phyloP scores from a whole-genome alignment of 2,797 vertebrate species.

The Myoxocephalus aenaeus region DNA sequence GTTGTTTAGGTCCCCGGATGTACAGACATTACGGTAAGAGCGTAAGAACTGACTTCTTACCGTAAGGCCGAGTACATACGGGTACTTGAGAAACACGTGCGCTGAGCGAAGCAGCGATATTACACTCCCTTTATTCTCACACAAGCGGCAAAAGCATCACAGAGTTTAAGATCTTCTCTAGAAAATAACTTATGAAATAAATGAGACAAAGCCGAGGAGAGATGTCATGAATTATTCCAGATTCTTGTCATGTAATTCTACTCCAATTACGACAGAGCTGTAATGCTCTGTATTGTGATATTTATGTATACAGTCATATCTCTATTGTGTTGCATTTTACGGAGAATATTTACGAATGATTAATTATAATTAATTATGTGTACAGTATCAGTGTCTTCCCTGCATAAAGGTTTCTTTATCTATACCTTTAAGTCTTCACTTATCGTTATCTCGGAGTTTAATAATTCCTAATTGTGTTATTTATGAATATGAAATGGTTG shows the following conservation, averaged over 20 bases:
- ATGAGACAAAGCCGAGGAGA: background rate
- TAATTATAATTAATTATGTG: too few relatives aligned
- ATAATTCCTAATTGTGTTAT: constrained; percentile 80
- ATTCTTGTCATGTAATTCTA: background rate
- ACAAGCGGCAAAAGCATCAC: background rate
- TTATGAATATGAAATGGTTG: too few relatives aligned
- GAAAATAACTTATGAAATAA: constrained; percentile 2
- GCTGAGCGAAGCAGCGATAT: too few relatives aligned
- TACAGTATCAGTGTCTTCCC: background rate
- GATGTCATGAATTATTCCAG: background rate
- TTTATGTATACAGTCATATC: constrained; percentile 8
- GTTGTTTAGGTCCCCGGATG: too few relatives aligned
- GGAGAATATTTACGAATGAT: constrained; percentile 7
- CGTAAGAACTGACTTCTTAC: too few relatives aligned
- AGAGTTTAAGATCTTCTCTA: background rate
- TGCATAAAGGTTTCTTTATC: background rate
- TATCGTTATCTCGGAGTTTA: constrained; percentile 33
- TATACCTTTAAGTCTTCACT: constrained; percentile 23
- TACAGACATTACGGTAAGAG: too few relatives aligned
- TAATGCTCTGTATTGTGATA: constrained; percentile 10
- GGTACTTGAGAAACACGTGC: too few relatives aligned
- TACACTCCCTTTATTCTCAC: too few relatives aligned
- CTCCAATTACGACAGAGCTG: constrained; percentile 7
- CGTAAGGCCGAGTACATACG: too few relatives aligned
- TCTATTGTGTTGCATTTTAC: constrained; percentile 2